A percentile compares a stretch with the other conserved stretches of the same genome.
These are phyloP conservation scores for Apoderus coryli DNA, from an alignment of 2,888 invertebrate genomes.

Conservation along the genomic window DNA sequence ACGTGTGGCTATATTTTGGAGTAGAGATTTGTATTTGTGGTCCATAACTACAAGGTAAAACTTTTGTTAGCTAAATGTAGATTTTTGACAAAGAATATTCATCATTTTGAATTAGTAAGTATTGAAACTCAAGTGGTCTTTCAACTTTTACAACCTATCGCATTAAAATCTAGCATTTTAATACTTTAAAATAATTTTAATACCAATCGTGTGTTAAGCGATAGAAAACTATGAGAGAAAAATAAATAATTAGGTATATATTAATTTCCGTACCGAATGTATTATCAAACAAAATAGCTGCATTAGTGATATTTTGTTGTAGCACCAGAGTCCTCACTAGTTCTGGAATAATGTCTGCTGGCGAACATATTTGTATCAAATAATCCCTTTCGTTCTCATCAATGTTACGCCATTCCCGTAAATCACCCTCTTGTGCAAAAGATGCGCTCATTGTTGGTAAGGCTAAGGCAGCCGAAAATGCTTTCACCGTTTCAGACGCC, in stretches of 20 bases:
- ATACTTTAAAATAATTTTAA: too few species aligned
- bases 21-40: conserved; percentile 80
- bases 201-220: too few species aligned
- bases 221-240: too few species aligned
- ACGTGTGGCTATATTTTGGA: conserved; percentile 79
- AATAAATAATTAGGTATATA: too few species aligned
- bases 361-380: conserved; percentile 71
- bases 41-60: conserved; percentile 56
- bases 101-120: conserved; percentile 2
- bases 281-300: conserved; percentile 81
- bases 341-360: conserved; percentile 73
- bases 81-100: neutral
- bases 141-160: neutral
- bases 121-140: neutral
- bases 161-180: too few species aligned
- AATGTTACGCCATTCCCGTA: conserved; percentile 68
- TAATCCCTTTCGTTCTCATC: conserved; percentile 55
- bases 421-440: conserved; percentile 71
- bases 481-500: conserved; percentile 73
- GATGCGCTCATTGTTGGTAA: conserved; percentile 75
- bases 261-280: conserved; percentile 49
- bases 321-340: conserved; percentile 67
- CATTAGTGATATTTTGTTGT: conserved; percentile 77
- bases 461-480: conserved; percentile 63
- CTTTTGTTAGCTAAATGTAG: neutral